These are phyloP conservation scores for Otus sunia DNA, from an alignment of 2,113 vertebrate species.

Conservation along the genomic window DNA sequence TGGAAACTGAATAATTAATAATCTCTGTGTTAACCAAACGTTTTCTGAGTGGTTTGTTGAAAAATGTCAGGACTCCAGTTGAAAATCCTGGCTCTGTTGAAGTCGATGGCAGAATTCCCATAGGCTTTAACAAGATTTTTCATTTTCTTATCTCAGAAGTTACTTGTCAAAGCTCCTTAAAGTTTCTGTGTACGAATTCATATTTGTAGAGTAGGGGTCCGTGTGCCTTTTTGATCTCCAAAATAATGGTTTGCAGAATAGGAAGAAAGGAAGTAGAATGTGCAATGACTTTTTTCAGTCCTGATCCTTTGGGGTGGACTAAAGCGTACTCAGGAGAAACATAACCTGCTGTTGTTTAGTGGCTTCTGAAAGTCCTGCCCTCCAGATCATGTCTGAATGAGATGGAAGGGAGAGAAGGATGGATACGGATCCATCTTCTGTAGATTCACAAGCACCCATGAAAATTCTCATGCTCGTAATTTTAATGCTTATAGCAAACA, in stretches of 20 bases:
- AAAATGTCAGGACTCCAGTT: neutral
- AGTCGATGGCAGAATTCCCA: neutral
- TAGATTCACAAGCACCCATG: neutral
- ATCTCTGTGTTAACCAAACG: neutral
- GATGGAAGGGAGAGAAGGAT: neutral
- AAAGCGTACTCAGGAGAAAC: neutral
- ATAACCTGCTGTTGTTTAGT: neutral
- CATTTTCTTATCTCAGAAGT: neutral
- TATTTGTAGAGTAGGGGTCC: neutral
- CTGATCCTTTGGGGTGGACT: neutral
- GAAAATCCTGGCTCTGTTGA: neutral
- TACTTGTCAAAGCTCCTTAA: neutral
- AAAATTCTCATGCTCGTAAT: neutral
- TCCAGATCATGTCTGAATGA: neutral
- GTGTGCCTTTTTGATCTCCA: neutral
- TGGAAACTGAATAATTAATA: slow-evolving; percentile 31
- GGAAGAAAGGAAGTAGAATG: neutral
- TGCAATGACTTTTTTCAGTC: neutral
- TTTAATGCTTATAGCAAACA: neutral
- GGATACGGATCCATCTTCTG: neutral
- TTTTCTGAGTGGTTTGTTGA: neutral
- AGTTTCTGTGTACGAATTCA: neutral
- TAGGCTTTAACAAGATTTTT: neutral
- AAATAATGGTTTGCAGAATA: neutral
- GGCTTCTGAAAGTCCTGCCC: neutral